Conservation (phyloP, 2,797 vertebrate species). For the Loriculus beryllinus region DNA sequence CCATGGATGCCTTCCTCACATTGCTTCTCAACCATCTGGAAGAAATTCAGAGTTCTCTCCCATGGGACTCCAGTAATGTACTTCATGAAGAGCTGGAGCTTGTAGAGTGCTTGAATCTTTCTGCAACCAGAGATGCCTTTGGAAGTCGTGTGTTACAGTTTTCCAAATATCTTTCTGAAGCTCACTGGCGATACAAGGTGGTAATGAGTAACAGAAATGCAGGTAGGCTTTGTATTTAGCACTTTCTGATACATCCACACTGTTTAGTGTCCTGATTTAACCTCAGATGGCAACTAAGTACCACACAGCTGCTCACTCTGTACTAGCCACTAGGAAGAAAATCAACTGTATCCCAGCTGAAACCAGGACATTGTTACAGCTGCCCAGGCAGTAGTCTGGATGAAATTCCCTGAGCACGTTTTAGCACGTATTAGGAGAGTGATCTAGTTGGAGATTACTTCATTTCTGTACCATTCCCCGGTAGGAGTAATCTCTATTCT, state of each 20-base stretch:
- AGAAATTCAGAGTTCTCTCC: constrained; percentile 72
- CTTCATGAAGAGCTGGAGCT: constrained; percentile 72
- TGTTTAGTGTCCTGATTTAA: neutral
- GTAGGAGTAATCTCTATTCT: neutral
- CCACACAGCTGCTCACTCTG: neutral
- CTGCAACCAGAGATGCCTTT: constrained; percentile 79
- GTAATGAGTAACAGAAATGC: constrained; percentile 85
- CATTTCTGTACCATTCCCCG: neutral
- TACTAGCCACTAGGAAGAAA: neutral
- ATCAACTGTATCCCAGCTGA: neutral
- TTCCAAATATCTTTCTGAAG: constrained; percentile 90
- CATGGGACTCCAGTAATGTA: constrained; percentile 65
- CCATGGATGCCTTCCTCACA: constrained; percentile 86
- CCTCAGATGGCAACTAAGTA: neutral
- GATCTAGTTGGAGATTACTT: neutral
- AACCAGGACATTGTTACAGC: neutral
- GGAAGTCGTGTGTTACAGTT: constrained; percentile 82
- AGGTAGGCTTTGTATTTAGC: constrained; percentile 59
- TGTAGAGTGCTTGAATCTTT: constrained; percentile 80
- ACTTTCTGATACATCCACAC: neutral
- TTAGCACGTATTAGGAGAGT: neutral
- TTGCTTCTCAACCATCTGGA: constrained; percentile 88
- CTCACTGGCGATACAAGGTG: constrained; percentile 94
- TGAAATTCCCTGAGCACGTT: neutral
- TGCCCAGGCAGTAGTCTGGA: neutral